Conservation (phyloP, 2,113 vertebrate species). For the Leucopternis melanops region DNA sequence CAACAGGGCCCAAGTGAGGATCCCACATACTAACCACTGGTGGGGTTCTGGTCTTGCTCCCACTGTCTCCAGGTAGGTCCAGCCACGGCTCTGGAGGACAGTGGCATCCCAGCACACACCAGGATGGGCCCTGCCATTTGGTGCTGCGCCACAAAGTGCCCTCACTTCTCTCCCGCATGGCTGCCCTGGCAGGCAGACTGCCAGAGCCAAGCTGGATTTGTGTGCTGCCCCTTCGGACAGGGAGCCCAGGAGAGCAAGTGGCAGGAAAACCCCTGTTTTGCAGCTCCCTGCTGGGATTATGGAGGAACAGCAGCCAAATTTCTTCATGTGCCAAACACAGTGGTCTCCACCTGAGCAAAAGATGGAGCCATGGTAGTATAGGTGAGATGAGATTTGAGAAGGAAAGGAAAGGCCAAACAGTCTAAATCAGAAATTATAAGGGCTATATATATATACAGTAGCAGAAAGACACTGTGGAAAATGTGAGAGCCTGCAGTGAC, state of each 20-base stretch:
- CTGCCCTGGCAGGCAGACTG: not conserved
- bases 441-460: not conserved
- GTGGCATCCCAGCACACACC: not conserved
- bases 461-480: not conserved
- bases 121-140: not conserved
- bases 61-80: not conserved
- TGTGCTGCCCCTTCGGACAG: not conserved
- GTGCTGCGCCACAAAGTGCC: not conserved
- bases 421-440: not conserved
- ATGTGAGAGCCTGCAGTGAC: not conserved
- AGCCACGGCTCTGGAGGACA: not conserved
- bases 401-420: not conserved
- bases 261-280: not conserved
- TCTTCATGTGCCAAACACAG: not conserved
- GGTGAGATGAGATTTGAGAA: not conserved
- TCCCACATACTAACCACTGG: not conserved
- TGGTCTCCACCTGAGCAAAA: not conserved
- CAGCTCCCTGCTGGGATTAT: not conserved
- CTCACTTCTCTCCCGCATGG: not conserved
- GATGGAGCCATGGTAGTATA: not conserved
- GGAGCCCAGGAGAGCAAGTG: not conserved
- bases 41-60: not conserved
- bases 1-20: not conserved
- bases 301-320: not conserved
- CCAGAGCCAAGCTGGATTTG: rapidly evolving